phyloP scores from a whole-genome alignment of 2,888 invertebrate species.

The Camponotus fellah region DNA sequence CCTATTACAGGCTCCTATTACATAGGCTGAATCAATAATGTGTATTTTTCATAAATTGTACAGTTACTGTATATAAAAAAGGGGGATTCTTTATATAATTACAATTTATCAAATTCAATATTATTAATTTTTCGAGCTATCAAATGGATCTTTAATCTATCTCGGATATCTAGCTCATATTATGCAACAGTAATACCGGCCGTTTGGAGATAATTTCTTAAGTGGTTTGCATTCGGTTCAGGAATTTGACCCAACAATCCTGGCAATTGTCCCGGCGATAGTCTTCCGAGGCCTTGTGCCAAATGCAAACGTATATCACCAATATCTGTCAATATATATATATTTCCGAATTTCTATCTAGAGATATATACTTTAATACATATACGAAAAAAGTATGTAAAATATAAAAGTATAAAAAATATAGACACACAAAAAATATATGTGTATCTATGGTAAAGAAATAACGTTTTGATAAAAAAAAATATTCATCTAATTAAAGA shows the following conservation, averaged over 20 bases:
- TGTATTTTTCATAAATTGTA: constrained; percentile 24
- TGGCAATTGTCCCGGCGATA: constrained; percentile 91
- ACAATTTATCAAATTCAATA: constrained; percentile 78
- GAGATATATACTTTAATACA: constrained; percentile 17
- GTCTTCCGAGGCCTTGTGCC: constrained; percentile 91
- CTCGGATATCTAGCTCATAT: constrained; percentile 79
- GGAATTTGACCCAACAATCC: constrained; percentile 89
- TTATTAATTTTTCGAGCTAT: constrained; percentile 80
- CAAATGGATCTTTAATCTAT: constrained; percentile 79
- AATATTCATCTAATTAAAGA: constrained; percentile 2
- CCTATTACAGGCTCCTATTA: too few species aligned
- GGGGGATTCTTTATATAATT: constrained; percentile 58
- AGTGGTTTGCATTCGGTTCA: constrained; percentile 81
- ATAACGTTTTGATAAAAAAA: constrained; percentile 15
- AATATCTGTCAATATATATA: constrained; percentile 86
- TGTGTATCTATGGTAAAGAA: too few species aligned
- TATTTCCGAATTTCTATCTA: constrained; percentile 28
- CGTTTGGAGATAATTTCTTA: constrained; percentile 83
- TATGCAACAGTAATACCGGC: constrained; percentile 84
- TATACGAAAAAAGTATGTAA: neutral
- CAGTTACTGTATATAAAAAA: constrained; percentile 46
- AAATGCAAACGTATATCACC: constrained; percentile 92
- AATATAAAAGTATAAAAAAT: neutral
- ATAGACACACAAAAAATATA: too few species aligned
- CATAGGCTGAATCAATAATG: constrained; percentile 23